Evolutionary conservation across 2,797 vertebrate species (phyloP).

Genomic region (Oophaga sylvatica): DNA sequence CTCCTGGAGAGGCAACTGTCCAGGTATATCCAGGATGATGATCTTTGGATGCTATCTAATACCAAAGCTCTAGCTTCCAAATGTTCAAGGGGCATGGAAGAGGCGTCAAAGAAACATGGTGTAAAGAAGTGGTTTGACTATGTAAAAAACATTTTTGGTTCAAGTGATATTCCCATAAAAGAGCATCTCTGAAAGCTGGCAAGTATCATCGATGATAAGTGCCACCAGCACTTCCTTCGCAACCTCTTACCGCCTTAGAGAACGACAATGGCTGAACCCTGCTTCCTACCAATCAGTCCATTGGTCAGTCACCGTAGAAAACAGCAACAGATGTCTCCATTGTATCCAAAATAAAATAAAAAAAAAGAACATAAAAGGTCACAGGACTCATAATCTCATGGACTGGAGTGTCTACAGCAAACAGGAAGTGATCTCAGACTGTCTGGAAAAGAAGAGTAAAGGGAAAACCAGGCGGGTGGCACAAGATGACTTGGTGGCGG

Average conservation of each 20-base stretch:
- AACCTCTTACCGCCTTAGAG: neutral
- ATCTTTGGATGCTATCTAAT: too few relatives aligned
- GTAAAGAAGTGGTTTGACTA: too few relatives aligned
- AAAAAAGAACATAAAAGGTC: neutral
- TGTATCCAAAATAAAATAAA: neutral
- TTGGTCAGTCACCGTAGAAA: neutral
- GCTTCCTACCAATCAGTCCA: neutral
- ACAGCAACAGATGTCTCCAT: neutral
- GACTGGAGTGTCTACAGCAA: neutral
- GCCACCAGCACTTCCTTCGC: too few relatives aligned
- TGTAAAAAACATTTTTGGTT: too few relatives aligned
- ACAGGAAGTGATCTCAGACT: conserved; percentile 25
- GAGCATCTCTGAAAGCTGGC: too few relatives aligned
- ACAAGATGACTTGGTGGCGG: neutral
- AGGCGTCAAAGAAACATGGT: too few relatives aligned
- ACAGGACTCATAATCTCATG: neutral
- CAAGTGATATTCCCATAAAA: too few relatives aligned
- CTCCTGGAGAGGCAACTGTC: too few relatives aligned
- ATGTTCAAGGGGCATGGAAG: too few relatives aligned
- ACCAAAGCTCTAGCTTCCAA: too few relatives aligned
- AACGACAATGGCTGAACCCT: neutral
- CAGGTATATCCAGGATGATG: too few relatives aligned
- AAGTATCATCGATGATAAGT: too few relatives aligned
- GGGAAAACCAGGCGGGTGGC: neutral
- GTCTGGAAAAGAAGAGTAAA: conserved; percentile 4